Evolutionary conservation across 2,888 invertebrate species (phyloP), one percentile per base, ranked within the genome.

Genomic region (Pollenia amentaria): DNA sequence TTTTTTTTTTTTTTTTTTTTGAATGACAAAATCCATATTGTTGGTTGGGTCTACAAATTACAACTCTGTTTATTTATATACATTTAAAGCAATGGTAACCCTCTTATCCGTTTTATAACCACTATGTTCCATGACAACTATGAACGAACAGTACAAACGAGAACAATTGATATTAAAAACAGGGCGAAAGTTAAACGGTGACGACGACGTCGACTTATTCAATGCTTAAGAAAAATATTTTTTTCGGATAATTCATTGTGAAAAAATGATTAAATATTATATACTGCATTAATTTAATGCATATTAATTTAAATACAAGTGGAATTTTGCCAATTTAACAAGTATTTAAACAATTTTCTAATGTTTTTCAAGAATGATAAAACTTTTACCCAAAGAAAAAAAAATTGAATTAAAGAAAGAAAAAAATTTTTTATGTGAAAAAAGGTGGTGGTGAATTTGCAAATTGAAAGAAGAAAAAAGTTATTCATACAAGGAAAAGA

Each of bases 111-210:
- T 88, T 85, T 64, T 57, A 11, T 18, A 65, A 29, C 83, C 82
- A 79, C 42, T 14, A 62, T 79, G 51, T 79, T 75, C 38, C 78
- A 21, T 70, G 72, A 46, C 70, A 84, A 48, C 64, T 83, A 64
- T 40, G 62, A 79, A 73, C 65, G 40, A 83, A 51, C 46, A 38
- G 18, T 29, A 46, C 65, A 75, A 83, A 84, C 82, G 84, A 88
- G 88, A 85, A 88, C 72, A 84, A 84, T 64, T 88, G 83, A 70
- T 70, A 79, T 79, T 79, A 84, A 85, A 88, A 89, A 89, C 88
- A 85, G 76, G 89, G 91, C 91, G 91, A 92, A 90, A 91, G 91
- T 90, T 91, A 78, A 88, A 83, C 88, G 67, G 85, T 88, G 88
- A 88, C 87, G 88, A 88, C 89, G 88, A 88, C 88, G 80, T 84